Evolutionary conservation across 2,888 invertebrate species (phyloP).

Genomic region (Athetis lepigone): DNA sequence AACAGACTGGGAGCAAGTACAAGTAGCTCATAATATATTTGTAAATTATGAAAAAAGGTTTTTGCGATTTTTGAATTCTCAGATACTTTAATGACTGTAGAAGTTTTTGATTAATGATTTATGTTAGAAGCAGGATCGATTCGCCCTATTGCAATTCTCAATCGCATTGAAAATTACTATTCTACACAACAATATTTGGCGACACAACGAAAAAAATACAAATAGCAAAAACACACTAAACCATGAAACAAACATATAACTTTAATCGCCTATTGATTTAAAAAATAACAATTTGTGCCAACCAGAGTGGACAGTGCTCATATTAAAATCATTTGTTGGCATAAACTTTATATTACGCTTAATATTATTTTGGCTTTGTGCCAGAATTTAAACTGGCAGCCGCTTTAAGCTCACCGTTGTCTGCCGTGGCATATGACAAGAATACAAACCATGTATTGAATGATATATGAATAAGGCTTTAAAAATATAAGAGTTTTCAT

Average conservation of each 20-base stretch:
- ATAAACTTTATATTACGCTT: constrained; percentile 45
- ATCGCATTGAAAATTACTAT: no score
- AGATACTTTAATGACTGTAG: no score
- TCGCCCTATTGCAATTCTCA: no score
- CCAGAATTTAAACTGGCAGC: constrained; percentile 49
- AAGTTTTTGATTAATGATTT: no score
- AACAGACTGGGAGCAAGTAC: no score
- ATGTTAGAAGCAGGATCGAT: no score
- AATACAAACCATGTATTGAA: constrained; percentile 38
- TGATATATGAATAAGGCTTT: constrained; percentile 44
- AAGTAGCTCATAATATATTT: no score
- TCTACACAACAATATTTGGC: no score
- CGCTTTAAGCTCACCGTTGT: constrained; percentile 28
- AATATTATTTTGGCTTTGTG: constrained; percentile 44
- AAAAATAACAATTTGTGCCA: constrained; percentile 10
- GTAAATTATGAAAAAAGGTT: no score
- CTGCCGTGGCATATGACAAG: constrained; percentile 32
- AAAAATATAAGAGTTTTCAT: constrained; percentile 28
- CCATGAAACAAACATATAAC: background rate
- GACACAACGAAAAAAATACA: no score
- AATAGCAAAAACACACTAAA: background rate
- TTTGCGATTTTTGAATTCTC: no score
- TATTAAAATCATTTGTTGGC: constrained; percentile 51
- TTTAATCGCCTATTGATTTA: background rate
- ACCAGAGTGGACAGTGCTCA: constrained; percentile 29